Conservation (phyloP, 2,797 vertebrate genomes). For the Halcyon badia region DNA sequence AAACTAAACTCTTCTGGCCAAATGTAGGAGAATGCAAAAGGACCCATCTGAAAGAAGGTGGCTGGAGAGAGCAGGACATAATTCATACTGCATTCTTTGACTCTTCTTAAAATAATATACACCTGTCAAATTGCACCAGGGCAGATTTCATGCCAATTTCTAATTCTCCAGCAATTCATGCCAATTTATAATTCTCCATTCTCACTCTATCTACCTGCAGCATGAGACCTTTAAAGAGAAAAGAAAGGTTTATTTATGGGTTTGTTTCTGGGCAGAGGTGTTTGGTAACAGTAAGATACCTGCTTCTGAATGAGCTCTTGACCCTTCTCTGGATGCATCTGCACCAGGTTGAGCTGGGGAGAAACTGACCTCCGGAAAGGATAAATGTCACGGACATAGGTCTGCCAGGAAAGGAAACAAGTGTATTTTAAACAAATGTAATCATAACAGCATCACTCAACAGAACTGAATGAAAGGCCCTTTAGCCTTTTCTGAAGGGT, state of each 20-base stretch:
- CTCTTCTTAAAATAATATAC: not conserved
- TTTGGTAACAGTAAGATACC: constrained; percentile 74
- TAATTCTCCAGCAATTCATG: not conserved
- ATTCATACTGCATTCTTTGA: not conserved
- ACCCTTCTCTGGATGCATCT: constrained; percentile 98
- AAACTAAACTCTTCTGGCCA: not conserved
- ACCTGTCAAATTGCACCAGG: not conserved
- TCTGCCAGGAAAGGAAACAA: constrained; percentile 81
- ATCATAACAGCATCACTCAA: not conserved
- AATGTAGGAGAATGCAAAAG: not conserved
- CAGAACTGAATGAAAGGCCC: not conserved
- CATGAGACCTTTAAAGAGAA: not conserved
- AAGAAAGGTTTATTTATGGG: not conserved
- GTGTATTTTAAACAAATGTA: not conserved
- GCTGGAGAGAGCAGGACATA: not conserved
- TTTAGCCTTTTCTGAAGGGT: not conserved
- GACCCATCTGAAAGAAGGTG: not conserved
- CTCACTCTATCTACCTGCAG: not conserved
- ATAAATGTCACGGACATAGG: constrained; percentile 97
- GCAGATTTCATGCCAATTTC: not conserved
- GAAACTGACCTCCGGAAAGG: constrained; percentile 97
- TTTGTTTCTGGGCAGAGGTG: not conserved
- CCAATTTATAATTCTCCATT: not conserved
- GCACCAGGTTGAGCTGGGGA: constrained; percentile 96
- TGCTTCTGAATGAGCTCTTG: constrained; percentile 99